Evolutionary conservation across 2,888 invertebrate species (phyloP), one percentile per base, ranked within the genome.

Genomic region (Drosophila lutescens): DNA sequence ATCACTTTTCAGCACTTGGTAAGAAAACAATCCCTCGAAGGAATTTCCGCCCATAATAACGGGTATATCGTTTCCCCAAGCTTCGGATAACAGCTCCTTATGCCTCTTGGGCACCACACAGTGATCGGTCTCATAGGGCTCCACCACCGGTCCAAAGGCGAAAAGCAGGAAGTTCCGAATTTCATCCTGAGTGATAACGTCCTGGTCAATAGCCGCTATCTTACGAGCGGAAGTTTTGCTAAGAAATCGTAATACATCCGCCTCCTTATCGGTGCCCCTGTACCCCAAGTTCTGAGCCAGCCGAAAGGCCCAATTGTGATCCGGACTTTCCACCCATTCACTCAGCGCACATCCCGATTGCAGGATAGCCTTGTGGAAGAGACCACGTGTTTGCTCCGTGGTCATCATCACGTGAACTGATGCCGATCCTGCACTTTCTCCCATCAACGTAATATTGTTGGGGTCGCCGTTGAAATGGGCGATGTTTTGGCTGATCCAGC

Each of bases 401-500:
- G 93, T 79, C 85, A 93, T 91, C 71, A 93, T 88, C 17, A 91
- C 91, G 76, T 93, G 93, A 0, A 92, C 90, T 3, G 93, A 91
- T 7, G 91, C 92, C 2, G 90, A 93, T 6, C 93, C 93, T 12
- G 93, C 93, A 77, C 93, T 93, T 75, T 93, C 93, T 0, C 93
- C 93, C 85, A 93, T 93, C n/a, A 93, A 79, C 0, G 93, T 93
- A 4, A 92, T 92, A 71, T 94, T 94, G 26, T 92, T 83, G 1
- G 93, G 90, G 86, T 94, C 93, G 1, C 94, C 94, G 68, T 93
- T 93, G 68, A 94, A 94, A 40, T 84, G 77, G 17, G 77, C 57
- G 26, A 93, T 93, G 60, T 94, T 93, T 40, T 90, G 85, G 60
- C 93, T 92, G 2, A 93, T 89, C 93, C 93, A 94, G 66, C 92